Evolutionary conservation across 2,888 invertebrate genomes (phyloP).

Genomic region (Lissonota sp.): DNA sequence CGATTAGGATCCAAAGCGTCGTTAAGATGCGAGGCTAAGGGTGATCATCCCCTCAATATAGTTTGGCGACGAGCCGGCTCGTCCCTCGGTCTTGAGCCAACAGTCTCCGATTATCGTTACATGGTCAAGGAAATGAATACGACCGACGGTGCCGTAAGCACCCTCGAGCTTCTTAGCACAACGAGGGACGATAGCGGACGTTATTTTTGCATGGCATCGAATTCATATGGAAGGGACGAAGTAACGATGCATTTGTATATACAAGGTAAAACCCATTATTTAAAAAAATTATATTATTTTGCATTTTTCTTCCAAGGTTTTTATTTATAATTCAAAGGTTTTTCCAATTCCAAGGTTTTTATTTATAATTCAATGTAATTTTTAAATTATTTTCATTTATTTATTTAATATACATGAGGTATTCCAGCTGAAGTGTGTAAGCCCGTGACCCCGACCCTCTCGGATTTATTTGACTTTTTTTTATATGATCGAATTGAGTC

Average conservation of each 20-base stretch:
- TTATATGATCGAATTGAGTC: too few relatives aligned
- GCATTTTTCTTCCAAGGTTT: too few relatives aligned
- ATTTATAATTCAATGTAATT: too few relatives aligned
- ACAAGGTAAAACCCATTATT: conserved; percentile 87
- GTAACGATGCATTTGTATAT: conserved; percentile 96
- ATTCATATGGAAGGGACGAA: conserved; percentile 95
- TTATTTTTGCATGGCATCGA: conserved; percentile 94
- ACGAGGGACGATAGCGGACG: conserved; percentile 95
- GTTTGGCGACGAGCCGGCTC: conserved; percentile 91
- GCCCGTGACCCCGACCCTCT: too few relatives aligned
- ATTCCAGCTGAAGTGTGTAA: too few relatives aligned
- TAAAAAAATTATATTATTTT: too few relatives aligned
- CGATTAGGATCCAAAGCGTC: conserved; percentile 80
- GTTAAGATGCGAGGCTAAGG: conserved; percentile 93
- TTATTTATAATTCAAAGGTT: too few relatives aligned
- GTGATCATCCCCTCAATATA: conserved; percentile 94
- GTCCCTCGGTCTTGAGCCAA: conserved; percentile 75
- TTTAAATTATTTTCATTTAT: too few relatives aligned
- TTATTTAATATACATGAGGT: too few relatives aligned
- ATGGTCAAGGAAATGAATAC: conserved; percentile 80
- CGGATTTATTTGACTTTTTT: too few relatives aligned
- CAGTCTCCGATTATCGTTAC: conserved; percentile 81
- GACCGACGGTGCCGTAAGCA: conserved; percentile 91
- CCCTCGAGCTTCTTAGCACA: conserved; percentile 93
- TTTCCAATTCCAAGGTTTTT: too few relatives aligned